Evolutionary conservation across 2,888 invertebrate species (phyloP), one percentile per base, ranked within the genome.

Genomic region (Kryphioiulus occultus): DNA sequence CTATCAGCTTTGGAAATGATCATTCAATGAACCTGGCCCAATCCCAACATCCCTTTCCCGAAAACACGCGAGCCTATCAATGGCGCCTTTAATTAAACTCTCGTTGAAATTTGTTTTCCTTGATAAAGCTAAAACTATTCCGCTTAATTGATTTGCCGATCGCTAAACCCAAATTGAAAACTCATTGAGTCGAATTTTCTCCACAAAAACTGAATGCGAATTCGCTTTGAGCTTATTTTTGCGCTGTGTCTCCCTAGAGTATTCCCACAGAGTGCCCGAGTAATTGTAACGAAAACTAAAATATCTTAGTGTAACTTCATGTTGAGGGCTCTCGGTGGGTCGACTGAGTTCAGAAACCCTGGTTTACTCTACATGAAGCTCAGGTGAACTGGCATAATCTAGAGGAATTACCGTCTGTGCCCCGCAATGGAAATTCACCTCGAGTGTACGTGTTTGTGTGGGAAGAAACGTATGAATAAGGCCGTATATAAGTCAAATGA

Each of bases 121-220:
- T 30, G 30, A 30, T 17, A 1, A 2, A 9, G 15, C 12, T 68
- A 26, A 68, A 26, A 12, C 26, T 68, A 26, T 10, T 12, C 53
- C 22, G 12, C 15, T 15, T 30, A 30, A 30, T 78, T 78, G 30
- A 78, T 26, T 26, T 68, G 22, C 68, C 26, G n/a, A 68, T 68
- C 68, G 78, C 78, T 78, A 30, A 78, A 30, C n/a, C 78, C 26
- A 78, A 78, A 78, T 78, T 78, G 78, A 78, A 78, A 78, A 78
- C 30, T 22, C 30, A 78, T 78, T 30, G 30, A 30, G 30, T 78
- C 3, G 12, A 78, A 30, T 0, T 12, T 78, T 30, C 10, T 26
- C 7, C n/a, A 26, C 9, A 12, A 68, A 26, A 26, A 9, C 22
- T 78, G 30, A 78, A 15, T 30, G 30, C 15, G 17, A 78, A 30